These are phyloP conservation scores for Papilio elwesi DNA, from an alignment of 2,888 invertebrate genomes.

Conservation along the genomic window DNA sequence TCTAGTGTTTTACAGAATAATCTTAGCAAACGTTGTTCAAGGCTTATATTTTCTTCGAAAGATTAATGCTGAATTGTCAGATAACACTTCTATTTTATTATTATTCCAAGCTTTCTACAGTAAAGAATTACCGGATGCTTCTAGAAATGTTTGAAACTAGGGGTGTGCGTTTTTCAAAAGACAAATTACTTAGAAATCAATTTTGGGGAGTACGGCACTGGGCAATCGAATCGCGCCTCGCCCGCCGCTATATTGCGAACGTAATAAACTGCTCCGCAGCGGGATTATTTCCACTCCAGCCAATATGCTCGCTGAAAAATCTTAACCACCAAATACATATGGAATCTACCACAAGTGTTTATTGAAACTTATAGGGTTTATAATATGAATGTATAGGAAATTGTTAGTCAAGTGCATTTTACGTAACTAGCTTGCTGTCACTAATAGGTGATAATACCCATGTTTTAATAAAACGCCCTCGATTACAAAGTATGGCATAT, in stretches of 20 bases:
- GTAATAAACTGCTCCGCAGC: constrained; percentile 66
- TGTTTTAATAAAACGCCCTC: constrained; percentile 1
- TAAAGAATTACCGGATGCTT: background rate
- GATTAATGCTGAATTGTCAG: too few species aligned
- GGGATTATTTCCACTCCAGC: constrained; percentile 67
- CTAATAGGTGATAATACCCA: background rate
- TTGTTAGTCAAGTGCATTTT: background rate
- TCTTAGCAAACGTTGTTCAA: too few species aligned
- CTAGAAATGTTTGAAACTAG: constrained; percentile 12
- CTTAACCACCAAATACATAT: constrained; percentile 44
- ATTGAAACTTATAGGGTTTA: constrained; percentile 23
- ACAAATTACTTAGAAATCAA: constrained; percentile 65
- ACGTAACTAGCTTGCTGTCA: too few species aligned
- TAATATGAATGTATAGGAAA: background rate
- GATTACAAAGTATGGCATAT: background rate
- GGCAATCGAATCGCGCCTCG: constrained; percentile 54
- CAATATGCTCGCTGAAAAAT: constrained; percentile 55
- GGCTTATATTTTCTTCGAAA: too few species aligned
- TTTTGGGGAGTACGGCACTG: constrained; percentile 55
- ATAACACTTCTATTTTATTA: background rate
- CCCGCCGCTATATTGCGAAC: constrained; percentile 66
- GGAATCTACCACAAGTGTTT: constrained; percentile 26
- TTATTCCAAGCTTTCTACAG: background rate
- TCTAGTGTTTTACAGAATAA: too few species aligned
- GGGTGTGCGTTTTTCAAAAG: constrained; percentile 42